phyloP scores from a whole-genome alignment of 2,888 invertebrate species.

The Phortica okadai region DNA sequence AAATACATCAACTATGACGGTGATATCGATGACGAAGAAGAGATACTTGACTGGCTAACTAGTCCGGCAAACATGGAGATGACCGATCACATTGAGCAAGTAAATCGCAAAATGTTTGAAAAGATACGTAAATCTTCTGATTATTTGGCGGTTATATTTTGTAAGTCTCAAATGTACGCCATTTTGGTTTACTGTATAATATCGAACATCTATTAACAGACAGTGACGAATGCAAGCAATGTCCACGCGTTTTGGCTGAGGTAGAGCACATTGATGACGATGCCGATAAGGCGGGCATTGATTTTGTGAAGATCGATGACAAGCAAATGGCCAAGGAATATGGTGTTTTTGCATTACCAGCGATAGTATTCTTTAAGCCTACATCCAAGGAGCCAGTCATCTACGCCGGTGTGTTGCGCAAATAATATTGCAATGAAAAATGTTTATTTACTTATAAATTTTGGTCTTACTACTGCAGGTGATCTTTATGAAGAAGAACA shows the following conservation, averaged over 20 bases:
- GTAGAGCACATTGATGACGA: slow-evolving; percentile 96
- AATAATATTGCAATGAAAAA: neutral
- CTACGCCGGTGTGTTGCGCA: slow-evolving; percentile 84
- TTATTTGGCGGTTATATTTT: slow-evolving; percentile 94
- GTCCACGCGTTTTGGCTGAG: slow-evolving; percentile 89
- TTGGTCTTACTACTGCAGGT: slow-evolving; percentile 77
- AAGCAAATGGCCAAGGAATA: slow-evolving; percentile 90
- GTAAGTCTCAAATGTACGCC: slow-evolving; percentile 79
- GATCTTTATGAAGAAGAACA: slow-evolving; percentile 92
- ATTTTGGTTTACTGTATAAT: neutral
- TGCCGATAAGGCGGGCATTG: slow-evolving; percentile 91
- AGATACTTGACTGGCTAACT: slow-evolving; percentile 91
- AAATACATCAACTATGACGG: slow-evolving; percentile 95
- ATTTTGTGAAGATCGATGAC: slow-evolving; percentile 95
- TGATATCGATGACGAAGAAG: slow-evolving; percentile 94
- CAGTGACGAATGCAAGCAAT: slow-evolving; percentile 96
- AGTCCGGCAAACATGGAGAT: slow-evolving; percentile 96
- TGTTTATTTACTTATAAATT: neutral
- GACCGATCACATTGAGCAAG: slow-evolving; percentile 93
- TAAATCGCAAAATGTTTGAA: slow-evolving; percentile 94
- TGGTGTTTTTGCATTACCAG: slow-evolving; percentile 93
- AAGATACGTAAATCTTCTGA: slow-evolving; percentile 92
- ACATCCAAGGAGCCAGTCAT: slow-evolving; percentile 93
- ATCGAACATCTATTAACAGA: slow-evolving; percentile 78
- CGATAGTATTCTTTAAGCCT: slow-evolving; percentile 92